These are phyloP conservation scores for Drosophila ustulata DNA, from an alignment of 2,888 invertebrate genomes.

Conservation along the genomic window DNA sequence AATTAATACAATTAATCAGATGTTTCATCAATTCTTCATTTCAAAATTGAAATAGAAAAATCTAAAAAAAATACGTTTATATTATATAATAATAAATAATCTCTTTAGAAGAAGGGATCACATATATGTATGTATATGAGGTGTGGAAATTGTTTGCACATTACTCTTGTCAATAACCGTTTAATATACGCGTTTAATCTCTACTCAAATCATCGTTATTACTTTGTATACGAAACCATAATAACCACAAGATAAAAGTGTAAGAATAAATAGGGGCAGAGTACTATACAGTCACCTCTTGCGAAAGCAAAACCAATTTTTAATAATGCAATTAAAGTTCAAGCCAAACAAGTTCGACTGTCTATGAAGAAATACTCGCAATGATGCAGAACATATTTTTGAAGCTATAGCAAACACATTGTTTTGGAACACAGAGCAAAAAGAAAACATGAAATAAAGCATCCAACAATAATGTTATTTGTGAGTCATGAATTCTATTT, in stretches of 20 bases:
- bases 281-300: neutral
- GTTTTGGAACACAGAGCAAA: neutral
- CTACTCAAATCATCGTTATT: neutral
- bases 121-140: too few relatives aligned
- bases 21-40: too few relatives aligned
- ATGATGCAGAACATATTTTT: neutral
- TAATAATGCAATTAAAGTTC: neutral
- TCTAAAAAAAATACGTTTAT: too few relatives aligned
- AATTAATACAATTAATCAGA: too few relatives aligned
- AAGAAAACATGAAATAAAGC: neutral
- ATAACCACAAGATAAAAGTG: neutral
- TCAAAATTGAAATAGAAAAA: too few relatives aligned
- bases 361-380: neutral
- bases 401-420: neutral
- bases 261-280: neutral
- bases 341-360: neutral
- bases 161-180: neutral
- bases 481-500: constrained; percentile 15
- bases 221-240: neutral
- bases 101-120: too few relatives aligned
- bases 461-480: neutral
- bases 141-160: too few relatives aligned
- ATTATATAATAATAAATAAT: too few relatives aligned
- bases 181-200: too few relatives aligned
- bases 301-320: neutral